Base-by-base conservation (phyloP, 2,113 vertebrate species). In the Pholis gunnellus region DNA sequence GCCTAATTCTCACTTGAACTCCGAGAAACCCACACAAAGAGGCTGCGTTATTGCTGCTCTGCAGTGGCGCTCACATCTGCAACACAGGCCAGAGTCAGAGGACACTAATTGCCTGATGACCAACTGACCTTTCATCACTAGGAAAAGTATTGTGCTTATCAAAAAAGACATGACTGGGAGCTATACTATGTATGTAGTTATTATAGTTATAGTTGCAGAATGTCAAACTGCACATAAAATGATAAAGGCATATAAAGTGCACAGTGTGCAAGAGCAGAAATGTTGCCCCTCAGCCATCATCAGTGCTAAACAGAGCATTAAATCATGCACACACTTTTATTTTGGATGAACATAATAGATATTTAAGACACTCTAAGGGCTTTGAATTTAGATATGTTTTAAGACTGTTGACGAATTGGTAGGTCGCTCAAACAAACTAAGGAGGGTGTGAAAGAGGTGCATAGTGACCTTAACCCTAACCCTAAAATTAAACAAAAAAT, bases 231-330 rank as follows among this genome's bases (percentile, higher is more conserved):
- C 3, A 17, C 54, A n/a, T n/a, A 14, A 69, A 61, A n/a, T 9
- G n/a, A 67, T 14, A 57, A 65, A 13, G 10, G 6, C n/a, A 40
- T 4, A 29, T 42, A 27, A 52, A 54, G 29, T 15, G 27, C 46
- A 44, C 20, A 9, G 50, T 44, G 14, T 66, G 31, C 7, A n/a
- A 15, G n/a, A 60, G 57, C 57, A 50, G 63, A 75, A 70, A 61
- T 36, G 20, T 20, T 3, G 1, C n/a, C 14, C 38, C 17, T 54
- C 38, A 73, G 54, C 72, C 67, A 63, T 52, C 22, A 60, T 68
- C 18, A 5, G 59, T 34, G 76, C 72, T 50, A 52, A 79, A 75
- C 64, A 54, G 67, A 72, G 48, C 67, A 66, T 48, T 11, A 38
- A 60, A 66, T 59, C 18, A 66, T 20, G 36, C 25, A 29, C 46